A percentile compares a stretch with the other conserved stretches of the same genome.
phyloP scores from a whole-genome alignment of 1,140 invertebrate genomes.

The Stegodyphus mimosarum region DNA sequence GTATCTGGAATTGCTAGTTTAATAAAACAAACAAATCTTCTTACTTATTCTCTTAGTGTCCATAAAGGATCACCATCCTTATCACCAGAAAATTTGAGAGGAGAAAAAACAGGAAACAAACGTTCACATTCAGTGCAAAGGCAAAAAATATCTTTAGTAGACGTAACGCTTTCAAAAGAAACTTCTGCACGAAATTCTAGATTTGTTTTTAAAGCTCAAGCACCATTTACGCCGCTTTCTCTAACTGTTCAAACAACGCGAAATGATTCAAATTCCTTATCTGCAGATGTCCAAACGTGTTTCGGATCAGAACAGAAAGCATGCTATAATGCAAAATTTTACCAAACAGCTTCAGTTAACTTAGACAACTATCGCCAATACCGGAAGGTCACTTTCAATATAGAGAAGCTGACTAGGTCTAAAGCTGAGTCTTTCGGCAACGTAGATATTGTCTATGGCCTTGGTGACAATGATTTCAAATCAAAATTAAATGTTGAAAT shows the following conservation, averaged over 20 bases:
- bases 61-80: too few species aligned
- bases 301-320: not conserved
- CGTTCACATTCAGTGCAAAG: too few species aligned
- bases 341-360: not conserved
- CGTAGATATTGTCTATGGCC: not conserved
- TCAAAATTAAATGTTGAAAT: not conserved
- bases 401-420: slow-evolving; percentile 5
- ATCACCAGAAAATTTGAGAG: too few species aligned
- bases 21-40: too few species aligned
- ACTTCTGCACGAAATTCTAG: not conserved
- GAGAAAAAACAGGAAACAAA: too few species aligned
- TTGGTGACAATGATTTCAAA: not conserved
- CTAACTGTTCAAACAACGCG: not conserved
- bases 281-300: not conserved
- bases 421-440: not conserved
- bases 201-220: not conserved
- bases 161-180: not conserved
- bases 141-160: not conserved
- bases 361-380: not conserved
- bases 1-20: too few species aligned
- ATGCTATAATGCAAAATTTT: not conserved
- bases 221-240: not conserved
- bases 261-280: not conserved
- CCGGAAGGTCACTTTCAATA: not conserved
- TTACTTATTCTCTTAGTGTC: too few species aligned